Conservation (phyloP, 2,113 vertebrate genomes). For the Rhynchopsitta pachyrhyncha region DNA sequence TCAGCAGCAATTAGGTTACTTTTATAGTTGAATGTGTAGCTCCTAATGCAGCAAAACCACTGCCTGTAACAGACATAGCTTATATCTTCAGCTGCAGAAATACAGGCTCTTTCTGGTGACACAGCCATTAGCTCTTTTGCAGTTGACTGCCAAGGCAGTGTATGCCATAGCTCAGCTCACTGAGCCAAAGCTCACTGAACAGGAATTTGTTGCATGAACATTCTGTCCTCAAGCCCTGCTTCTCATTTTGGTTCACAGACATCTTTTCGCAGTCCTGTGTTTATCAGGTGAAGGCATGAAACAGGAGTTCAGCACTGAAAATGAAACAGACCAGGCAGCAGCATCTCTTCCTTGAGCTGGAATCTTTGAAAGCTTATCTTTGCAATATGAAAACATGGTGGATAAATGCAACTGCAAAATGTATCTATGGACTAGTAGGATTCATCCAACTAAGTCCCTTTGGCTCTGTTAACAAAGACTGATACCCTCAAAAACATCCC, state of each 20-base stretch:
- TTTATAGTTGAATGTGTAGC: neutral
- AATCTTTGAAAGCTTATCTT: neutral
- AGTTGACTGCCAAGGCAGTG: neutral
- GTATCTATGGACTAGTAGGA: neutral
- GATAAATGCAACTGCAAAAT: neutral
- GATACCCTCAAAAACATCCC: neutral
- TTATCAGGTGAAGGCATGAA: neutral
- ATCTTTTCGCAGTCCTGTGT: neutral
- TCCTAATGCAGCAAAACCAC: conserved; percentile 1
- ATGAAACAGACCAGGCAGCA: neutral
- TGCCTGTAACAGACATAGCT: neutral
- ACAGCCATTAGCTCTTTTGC: neutral
- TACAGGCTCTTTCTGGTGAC: neutral
- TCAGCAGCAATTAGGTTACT: conserved; percentile 9
- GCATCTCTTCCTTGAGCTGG: neutral
- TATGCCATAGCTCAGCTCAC: neutral
- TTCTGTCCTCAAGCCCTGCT: neutral
- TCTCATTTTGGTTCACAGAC: neutral
- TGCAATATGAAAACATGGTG: neutral
- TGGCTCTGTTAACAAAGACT: neutral
- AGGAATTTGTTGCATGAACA: neutral
- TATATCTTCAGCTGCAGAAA: neutral
- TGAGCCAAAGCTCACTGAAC: neutral
- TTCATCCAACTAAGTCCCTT: neutral
- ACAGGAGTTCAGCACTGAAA: neutral